Evolutionary conservation across 1,140 invertebrate species (phyloP), one percentile per base, ranked within the genome.

Genomic region (Bombus pyrosoma): DNA sequence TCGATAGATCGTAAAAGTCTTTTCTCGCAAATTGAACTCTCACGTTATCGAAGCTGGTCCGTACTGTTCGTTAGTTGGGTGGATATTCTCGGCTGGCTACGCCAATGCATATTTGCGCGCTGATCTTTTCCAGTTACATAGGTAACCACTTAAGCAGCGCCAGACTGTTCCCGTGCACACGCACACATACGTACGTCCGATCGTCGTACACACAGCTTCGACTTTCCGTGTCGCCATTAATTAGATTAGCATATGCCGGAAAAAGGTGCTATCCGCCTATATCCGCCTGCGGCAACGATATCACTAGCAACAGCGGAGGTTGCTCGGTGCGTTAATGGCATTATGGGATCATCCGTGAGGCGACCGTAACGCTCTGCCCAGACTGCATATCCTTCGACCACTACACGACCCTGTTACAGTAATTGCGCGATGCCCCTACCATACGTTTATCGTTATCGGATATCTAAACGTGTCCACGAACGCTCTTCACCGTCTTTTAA

Each of bases 241-340:
- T 87, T 90, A 83, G 83, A 91, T 91, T 89, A 89, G 59, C 91
- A 90, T 85, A 87, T 86, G 81, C 69, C 77, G 87, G 87, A 86
- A 91, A 91, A 90, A 83, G 84, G 85, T 82, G 81, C 77, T 85
- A 81, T 86, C 74, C 62, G 62, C 43, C 34, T 85, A 78, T 91
- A 85, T 91, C 71, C 78, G 53, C 71, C 41, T 47, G 32, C 32
- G 41, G 71, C 72, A 43, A 88, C 77, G 79, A 83, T 84, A 71
- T 37, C 68, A 59, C 86, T 32, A 47, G 72, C 64, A 86, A 39
- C 68, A 57, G 43, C 9, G 79, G 34, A 59, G 47, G 18, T 39
- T 68, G 34, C 34, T 9, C 53, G 69, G 34, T 64, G 86, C 85
- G 62, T 87, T 88, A 88, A 88, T 87, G 53, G 18, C 74, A 87